These are phyloP conservation scores for Alca torda DNA, from an alignment of 2,797 vertebrate genomes.

Conservation along the genomic window DNA sequence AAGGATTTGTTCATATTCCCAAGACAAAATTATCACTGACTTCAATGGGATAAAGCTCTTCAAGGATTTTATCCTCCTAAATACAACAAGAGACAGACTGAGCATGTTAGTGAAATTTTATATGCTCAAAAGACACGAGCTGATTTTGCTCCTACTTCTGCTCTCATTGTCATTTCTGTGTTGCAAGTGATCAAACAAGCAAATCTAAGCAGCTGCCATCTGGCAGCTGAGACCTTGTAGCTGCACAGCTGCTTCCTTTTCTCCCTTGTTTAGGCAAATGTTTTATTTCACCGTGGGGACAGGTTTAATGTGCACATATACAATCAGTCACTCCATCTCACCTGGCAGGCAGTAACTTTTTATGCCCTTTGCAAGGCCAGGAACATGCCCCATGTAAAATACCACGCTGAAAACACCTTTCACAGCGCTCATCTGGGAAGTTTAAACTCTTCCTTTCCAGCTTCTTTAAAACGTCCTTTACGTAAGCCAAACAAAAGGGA, in stretches of 20 bases:
- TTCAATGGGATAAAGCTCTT: neutral
- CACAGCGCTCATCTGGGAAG: conserved; percentile 34
- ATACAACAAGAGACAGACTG: neutral
- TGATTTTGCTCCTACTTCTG: neutral
- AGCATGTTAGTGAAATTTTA: neutral
- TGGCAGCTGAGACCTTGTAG: neutral
- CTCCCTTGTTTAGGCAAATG: accelerated
- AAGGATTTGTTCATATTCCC: neutral
- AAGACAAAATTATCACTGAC: neutral
- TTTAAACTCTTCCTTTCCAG: conserved; percentile 24
- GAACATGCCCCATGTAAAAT: neutral
- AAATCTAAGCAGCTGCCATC: neutral
- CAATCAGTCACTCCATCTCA: conserved; percentile 24
- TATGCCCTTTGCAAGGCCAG: conserved; percentile 1
- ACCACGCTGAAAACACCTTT: conserved; percentile 39
- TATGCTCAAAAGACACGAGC: neutral
- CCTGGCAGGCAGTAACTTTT: conserved; percentile 40
- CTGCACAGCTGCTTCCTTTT: neutral
- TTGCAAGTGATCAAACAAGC: neutral
- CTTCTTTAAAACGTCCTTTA: neutral
- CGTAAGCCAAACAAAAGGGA: neutral
- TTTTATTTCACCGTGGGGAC: conserved; percentile 28
- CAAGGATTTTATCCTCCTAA: neutral
- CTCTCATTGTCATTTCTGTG: neutral
- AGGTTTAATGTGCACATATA: neutral